Evolutionary conservation across 2,888 invertebrate species (phyloP).

Genomic region (Phymatocera aterrima): DNA sequence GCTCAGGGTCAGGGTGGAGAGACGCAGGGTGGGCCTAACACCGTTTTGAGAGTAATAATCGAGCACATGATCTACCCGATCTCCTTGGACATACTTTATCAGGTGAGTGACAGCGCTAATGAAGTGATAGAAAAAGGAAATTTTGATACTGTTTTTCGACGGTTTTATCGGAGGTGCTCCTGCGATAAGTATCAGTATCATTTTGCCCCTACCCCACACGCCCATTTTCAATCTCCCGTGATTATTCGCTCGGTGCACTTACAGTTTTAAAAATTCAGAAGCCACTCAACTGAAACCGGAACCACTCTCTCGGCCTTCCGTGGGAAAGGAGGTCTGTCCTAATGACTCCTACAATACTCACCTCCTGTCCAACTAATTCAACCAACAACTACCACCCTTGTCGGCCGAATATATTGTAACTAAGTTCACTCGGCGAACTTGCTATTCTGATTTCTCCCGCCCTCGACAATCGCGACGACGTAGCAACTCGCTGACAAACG

Average conservation of each 20-base stretch:
- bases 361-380: conserved; percentile 26
- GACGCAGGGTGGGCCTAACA: conserved; percentile 93
- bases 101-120: conserved; percentile 79
- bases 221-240: conserved; percentile 49
- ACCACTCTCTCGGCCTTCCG: conserved; percentile 56
- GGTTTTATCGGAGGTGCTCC: too few relatives aligned
- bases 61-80: conserved; percentile 99
- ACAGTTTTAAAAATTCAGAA: conserved; percentile 66
- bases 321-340: conserved; percentile 26
- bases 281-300: conserved; percentile 68
- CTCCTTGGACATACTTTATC: conserved; percentile 96
- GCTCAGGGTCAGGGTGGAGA: conserved; percentile 74
- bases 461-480: neutral
- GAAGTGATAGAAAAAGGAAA: neutral
- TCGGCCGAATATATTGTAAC: neutral
- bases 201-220: conserved; percentile 53
- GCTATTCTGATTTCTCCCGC: neutral
- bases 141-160: neutral
- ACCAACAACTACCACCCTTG: conserved; percentile 6
- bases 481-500: neutral
- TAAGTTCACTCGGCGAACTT: neutral
- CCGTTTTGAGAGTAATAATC: conserved; percentile 97
- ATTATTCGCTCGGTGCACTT: conserved; percentile 45
- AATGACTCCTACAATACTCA: conserved; percentile 44
- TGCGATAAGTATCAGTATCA: too few relatives aligned